These are phyloP conservation scores for Cinclus cinclus DNA, from an alignment of 2,113 vertebrate genomes.

Conservation along the genomic window DNA sequence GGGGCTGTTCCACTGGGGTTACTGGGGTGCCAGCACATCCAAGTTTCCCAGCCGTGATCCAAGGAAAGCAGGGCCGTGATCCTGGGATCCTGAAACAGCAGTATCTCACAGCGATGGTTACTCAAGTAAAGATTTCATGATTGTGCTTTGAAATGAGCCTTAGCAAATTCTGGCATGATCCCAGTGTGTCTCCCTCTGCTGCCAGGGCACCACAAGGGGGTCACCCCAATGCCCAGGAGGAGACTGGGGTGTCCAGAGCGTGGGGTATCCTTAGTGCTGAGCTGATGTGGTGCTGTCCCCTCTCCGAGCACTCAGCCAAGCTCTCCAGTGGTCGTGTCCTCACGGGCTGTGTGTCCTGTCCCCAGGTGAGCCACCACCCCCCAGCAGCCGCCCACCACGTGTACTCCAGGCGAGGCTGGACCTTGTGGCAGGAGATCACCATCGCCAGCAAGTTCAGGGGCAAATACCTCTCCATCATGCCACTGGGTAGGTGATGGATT, in stretches of 20 bases:
- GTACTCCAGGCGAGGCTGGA: conserved; percentile 91
- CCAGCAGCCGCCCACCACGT: conserved; percentile 94
- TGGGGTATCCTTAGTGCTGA: not conserved
- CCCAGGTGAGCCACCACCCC: conserved; percentile 96
- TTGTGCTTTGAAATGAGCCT: not conserved
- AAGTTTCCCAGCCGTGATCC: not conserved
- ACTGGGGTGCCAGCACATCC: not conserved
- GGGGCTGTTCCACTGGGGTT: not conserved
- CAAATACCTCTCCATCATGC: conserved; percentile 99
- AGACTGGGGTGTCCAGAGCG: not conserved
- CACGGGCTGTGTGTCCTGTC: not conserved
- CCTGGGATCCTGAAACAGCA: not conserved
- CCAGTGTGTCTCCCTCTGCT: not conserved
- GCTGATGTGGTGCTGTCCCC: not conserved
- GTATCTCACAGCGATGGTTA: accelerated
- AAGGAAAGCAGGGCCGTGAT: not conserved
- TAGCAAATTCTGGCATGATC: not conserved
- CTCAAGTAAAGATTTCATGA: not conserved
- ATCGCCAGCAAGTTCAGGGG: conserved; percentile 98
- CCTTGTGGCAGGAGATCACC: conserved; percentile 97
- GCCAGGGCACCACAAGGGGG: accelerated
- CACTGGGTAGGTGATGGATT: conserved; percentile 82
- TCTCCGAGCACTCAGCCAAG: accelerated
- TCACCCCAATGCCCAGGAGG: not conserved
- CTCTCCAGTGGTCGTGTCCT: not conserved